Base-by-base conservation (phyloP, 1,140 invertebrate species). In the Zaprionus vittiger region DNA sequence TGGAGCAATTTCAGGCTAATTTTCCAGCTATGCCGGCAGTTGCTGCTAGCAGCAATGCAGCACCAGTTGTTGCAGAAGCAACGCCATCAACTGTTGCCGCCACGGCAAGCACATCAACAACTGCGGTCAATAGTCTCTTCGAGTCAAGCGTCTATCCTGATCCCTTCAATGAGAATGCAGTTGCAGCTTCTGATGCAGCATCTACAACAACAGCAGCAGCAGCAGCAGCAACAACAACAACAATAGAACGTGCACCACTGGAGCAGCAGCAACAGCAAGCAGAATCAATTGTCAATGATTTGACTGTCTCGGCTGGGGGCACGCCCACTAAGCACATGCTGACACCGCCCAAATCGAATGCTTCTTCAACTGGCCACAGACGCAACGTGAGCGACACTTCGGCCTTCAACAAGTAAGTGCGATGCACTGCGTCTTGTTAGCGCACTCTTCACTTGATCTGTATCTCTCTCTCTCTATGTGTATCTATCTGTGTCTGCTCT, bases 381-480 rank as follows among this genome's bases (percentile, higher is more conserved):
- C 94, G 97, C 49, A 98, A 98, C 92, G 96, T 97, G 84, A 97
- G 96, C 92, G 97, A 98, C 91, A 97, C 97, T 1, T 97, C 96
- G 57, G 96, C 96, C 78, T 96, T 97, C 85, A 97, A 96, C 87
- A 97, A 96, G 96, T 97, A 94, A 93, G 94, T 91, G 4, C 2
- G 0, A 28, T 20, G 2, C 20, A 52, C 22, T 47, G 41, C 41
- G 41, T 47, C 41, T 47, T 47, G n/a, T 47, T 47, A 34, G 9
- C 41, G 41, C 41, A 17, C 14, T 24, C 47, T 24, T 44, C 14
- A n/a, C 28, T 55, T 56, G 52, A 59, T 55, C 31, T 77, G 5
- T 66, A 31, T 74, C 28, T 80, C 69, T 83, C 44, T 68, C 54
- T 68, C 20, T 22, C 20, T 22, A n/a, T n/a, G 12, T 76, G 12